Conservation (phyloP, 2,888 invertebrate species). For the Drosophila flavopinicola region DNA sequence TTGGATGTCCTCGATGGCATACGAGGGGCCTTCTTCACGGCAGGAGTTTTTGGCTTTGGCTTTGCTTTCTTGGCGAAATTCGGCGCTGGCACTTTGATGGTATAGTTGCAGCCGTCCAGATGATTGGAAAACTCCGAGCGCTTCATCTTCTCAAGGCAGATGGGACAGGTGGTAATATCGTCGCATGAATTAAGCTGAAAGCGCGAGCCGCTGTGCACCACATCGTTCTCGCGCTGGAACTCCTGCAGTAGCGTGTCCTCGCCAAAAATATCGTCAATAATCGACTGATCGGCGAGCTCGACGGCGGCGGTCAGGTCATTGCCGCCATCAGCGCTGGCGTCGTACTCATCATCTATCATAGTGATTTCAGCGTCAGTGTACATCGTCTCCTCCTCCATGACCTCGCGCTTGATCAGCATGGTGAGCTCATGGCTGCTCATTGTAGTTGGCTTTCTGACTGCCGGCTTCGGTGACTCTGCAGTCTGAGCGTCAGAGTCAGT, state of each 20-base stretch:
- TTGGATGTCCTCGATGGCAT: neutral
- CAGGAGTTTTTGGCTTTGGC: too few relatives aligned
- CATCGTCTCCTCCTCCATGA: conserved; percentile 73
- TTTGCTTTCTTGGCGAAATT: conserved; percentile 14
- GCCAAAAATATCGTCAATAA: conserved; percentile 82
- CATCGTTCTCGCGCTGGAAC: conserved; percentile 81
- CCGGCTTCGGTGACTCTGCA: neutral
- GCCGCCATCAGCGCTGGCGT: conserved; percentile 57
- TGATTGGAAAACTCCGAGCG: conserved; percentile 79
- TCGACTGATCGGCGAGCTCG: conserved; percentile 78
- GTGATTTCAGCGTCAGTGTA: conserved; percentile 75
- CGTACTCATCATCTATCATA: conserved; percentile 79
- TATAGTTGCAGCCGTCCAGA: conserved; percentile 83
- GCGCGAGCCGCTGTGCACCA: conserved; percentile 68
- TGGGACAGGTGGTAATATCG: conserved; percentile 83
- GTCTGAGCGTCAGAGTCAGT: neutral
- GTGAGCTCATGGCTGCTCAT: conserved; percentile 72
- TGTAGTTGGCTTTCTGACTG: neutral
- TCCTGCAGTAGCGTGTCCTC: conserved; percentile 81
- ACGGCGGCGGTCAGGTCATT: conserved; percentile 51
- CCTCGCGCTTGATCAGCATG: conserved; percentile 80
- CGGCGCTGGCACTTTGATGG: conserved; percentile 65
- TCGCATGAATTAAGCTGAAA: conserved; percentile 60
- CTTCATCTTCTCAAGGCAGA: conserved; percentile 81
- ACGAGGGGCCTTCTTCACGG: neutral